A percentile compares a stretch with the other conserved stretches of the same genome.
Conservation (phyloP, 1,140 invertebrate species). For the Drosophila sproati region DNA sequence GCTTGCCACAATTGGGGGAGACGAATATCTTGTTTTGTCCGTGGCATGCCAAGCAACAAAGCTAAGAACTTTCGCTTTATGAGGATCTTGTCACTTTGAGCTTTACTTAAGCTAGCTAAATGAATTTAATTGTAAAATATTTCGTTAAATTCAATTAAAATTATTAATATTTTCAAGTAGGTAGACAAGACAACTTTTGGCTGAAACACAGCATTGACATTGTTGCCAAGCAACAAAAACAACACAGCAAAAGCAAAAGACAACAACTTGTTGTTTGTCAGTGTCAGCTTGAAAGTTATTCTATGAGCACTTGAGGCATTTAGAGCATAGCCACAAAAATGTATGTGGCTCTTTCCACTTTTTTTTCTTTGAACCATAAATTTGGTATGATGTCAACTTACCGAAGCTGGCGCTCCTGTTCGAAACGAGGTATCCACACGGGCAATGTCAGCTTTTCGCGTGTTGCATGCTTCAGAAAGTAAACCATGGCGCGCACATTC, state of each 20-base stretch:
- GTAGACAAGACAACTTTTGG: conserved; percentile 7
- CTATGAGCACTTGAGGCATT: conserved; percentile 4
- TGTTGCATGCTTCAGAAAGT: conserved; percentile 91
- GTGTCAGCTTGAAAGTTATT: conserved; percentile 34
- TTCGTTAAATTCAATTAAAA: too few species aligned
- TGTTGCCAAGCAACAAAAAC: background rate
- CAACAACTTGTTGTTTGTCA: conserved; percentile 26
- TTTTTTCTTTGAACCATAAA: conserved; percentile 29
- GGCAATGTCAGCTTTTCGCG: conserved; percentile 73
- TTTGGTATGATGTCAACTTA: conserved; percentile 56
- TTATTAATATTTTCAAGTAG: too few species aligned
- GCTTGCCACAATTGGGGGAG: background rate
- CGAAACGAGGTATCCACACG: conserved; percentile 77
- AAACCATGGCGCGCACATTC: conserved; percentile 90
- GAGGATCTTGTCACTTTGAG: too few species aligned
- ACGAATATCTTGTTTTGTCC: background rate
- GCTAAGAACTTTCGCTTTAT: background rate
- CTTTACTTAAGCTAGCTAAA: too few species aligned
- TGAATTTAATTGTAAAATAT: too few species aligned
- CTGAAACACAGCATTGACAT: conserved; percentile 11
- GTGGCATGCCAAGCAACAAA: background rate
- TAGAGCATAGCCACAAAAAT: conserved; percentile 4
- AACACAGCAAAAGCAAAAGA: conserved; percentile 19
- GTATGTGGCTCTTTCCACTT: background rate
- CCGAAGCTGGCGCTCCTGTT: conserved; percentile 77